Evolutionary conservation across 1,140 invertebrate genomes (phyloP).

Genomic region (Caenorhabditis latens): DNA sequence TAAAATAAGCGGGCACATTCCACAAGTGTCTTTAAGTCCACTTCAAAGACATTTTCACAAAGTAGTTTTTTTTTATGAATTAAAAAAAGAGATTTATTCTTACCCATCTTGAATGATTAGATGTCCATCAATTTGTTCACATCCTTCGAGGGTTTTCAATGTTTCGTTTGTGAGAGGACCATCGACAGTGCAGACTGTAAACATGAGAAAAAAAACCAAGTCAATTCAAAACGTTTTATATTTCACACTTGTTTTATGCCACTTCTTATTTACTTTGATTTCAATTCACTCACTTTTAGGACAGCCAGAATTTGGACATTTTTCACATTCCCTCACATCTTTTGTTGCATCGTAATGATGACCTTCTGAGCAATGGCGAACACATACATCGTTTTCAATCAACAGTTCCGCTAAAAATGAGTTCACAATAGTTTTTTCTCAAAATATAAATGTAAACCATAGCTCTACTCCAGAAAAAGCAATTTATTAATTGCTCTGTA

Average conservation of each 20-base stretch:
- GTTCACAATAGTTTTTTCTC: neutral
- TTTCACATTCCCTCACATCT: conserved; percentile 45
- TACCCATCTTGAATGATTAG: conserved; percentile 5
- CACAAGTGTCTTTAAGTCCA: too few relatives aligned
- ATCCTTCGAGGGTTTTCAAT: neutral
- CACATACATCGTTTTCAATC: conserved; percentile 40
- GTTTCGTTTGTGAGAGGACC: neutral
- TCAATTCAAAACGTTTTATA: too few relatives aligned
- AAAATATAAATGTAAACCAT: too few relatives aligned
- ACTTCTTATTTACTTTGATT: too few relatives aligned
- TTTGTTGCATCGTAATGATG: conserved; percentile 24
- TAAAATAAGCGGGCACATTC: too few relatives aligned
- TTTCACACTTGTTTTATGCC: too few relatives aligned
- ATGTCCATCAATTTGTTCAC: conserved; percentile 22
- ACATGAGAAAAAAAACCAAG: neutral
- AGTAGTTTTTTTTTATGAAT: too few relatives aligned
- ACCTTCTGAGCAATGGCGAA: conserved; percentile 30
- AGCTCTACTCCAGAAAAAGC: too few relatives aligned
- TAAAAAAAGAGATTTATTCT: neutral
- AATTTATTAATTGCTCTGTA: too few relatives aligned
- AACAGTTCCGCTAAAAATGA: conserved; percentile 18
- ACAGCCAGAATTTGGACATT: conserved; percentile 7
- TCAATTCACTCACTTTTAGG: conserved; percentile 3
- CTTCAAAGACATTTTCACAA: too few relatives aligned
- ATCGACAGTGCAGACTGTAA: conserved; percentile 15